Percentiles rank a stretch among this genome's conserved stretches.
These are phyloP conservation scores for Stichopus chloronotus DNA, from an alignment of 35 echinoderm and acorn worm species.

Conservation along the genomic window DNA sequence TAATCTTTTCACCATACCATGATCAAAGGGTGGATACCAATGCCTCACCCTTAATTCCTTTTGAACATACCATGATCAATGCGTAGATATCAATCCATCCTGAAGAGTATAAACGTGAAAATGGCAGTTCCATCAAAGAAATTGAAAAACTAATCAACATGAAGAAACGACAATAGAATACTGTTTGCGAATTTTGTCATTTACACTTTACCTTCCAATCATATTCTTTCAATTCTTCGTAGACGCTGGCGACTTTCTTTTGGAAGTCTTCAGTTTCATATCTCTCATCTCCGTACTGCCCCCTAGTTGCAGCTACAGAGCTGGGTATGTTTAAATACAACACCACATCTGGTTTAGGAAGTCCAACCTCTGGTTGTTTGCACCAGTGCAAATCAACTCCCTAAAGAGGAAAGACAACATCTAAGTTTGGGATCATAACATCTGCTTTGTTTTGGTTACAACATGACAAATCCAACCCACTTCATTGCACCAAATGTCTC, in stretches of 20 bases:
- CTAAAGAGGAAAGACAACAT: slow-evolving; percentile 39
- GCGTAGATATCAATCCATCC: no score
- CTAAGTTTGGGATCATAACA: background rate
- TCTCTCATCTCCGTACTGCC: slow-evolving; percentile 82
- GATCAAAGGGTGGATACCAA: no score
- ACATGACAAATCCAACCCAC: no score
- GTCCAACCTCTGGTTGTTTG: slow-evolving; percentile 77
- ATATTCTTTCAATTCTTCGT: slow-evolving; percentile 63
- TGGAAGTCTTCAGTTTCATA: slow-evolving; percentile 91
- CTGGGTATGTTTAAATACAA: slow-evolving; percentile 72
- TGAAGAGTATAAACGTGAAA: background rate
- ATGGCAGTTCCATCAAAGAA: background rate
- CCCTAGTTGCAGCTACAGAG: slow-evolving; percentile 68
- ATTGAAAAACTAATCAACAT: background rate
- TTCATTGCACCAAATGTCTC: no score
- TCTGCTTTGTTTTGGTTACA: no score
- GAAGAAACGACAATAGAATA: background rate
- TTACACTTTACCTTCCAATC: slow-evolving; percentile 73
- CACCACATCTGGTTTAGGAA: slow-evolving; percentile 88
- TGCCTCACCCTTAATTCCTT: no score
- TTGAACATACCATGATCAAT: no score
- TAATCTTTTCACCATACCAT: no score
- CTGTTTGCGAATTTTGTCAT: background rate
- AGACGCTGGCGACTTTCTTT: slow-evolving; percentile 72
- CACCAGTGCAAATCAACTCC: slow-evolving; percentile 89